These are phyloP conservation scores for Acronicta leporina DNA, from an alignment of 2,888 invertebrate species.

Conservation along the genomic window DNA sequence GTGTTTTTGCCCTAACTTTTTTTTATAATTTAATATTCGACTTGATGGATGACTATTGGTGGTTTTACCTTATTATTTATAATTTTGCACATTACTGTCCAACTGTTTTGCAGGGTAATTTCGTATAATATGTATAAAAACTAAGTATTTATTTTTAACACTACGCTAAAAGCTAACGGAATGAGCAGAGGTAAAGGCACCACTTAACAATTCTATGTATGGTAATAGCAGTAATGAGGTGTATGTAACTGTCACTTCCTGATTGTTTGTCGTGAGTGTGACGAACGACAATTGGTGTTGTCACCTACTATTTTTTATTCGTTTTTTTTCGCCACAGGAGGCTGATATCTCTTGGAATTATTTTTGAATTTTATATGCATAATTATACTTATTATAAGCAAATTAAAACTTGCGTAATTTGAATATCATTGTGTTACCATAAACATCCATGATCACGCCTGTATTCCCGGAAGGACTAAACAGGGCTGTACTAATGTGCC, in stretches of 20 bases:
- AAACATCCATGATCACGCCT: too few relatives aligned
- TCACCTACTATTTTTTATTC: slow-evolving; percentile 30
- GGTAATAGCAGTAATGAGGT: slow-evolving; percentile 47
- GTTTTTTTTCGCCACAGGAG: slow-evolving; percentile 1
- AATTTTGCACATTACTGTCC: background rate
- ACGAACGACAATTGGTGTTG: slow-evolving; percentile 38
- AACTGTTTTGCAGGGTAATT: too few relatives aligned
- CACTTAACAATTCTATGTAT: slow-evolving; percentile 43
- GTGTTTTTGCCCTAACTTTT: slow-evolving; percentile 32
- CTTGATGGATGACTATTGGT: slow-evolving; percentile 19
- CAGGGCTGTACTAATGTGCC: too few relatives aligned
- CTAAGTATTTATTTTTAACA: background rate
- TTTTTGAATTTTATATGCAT: too few relatives aligned
- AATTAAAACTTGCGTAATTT: too few relatives aligned
- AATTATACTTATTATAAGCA: too few relatives aligned
- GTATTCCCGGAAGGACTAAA: too few relatives aligned
- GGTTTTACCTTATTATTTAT: slow-evolving; percentile 14
- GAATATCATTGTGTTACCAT: too few relatives aligned
- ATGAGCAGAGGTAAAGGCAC: slow-evolving; percentile 3
- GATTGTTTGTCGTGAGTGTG: slow-evolving; percentile 23
- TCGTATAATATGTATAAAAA: background rate
- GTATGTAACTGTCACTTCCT: slow-evolving; percentile 51
- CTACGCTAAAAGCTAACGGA: background rate
- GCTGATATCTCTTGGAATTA: too few relatives aligned
- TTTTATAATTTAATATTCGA: slow-evolving; percentile 7